Evolutionary conservation across 2,113 vertebrate genomes (phyloP).

Genomic region (Chauna torquata): DNA sequence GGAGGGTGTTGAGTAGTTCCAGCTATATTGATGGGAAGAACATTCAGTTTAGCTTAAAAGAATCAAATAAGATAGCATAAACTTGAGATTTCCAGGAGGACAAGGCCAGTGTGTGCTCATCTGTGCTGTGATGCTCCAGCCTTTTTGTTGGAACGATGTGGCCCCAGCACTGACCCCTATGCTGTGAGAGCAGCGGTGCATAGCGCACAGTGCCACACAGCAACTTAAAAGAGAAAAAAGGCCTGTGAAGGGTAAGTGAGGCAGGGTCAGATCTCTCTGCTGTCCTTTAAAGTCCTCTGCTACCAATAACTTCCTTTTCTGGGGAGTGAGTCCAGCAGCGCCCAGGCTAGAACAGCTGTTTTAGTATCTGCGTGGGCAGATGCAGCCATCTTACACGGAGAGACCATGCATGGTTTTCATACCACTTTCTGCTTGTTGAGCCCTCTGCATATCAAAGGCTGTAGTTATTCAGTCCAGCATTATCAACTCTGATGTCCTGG

Average conservation of each 20-base stretch:
- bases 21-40: background rate
- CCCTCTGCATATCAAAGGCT: background rate
- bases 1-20: background rate
- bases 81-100: background rate
- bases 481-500: background rate
- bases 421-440: background rate
- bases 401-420: background rate
- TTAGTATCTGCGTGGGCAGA: background rate
- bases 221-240: background rate
- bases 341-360: background rate
- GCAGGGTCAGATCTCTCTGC: background rate
- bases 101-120: rapidly evolving
- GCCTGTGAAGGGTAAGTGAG: background rate
- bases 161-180: background rate
- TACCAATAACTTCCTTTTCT: background rate
- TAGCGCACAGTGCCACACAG: background rate
- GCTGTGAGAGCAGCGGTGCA: background rate
- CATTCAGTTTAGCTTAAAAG: background rate
- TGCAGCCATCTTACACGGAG: background rate
- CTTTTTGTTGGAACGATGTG: background rate
- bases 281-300: background rate
- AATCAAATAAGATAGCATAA: background rate
- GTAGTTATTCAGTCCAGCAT: background rate
- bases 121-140: background rate
- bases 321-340: background rate